These are phyloP conservation scores for Eupeodes corollae DNA, from an alignment of 1,140 invertebrate species.

Conservation along the genomic window DNA sequence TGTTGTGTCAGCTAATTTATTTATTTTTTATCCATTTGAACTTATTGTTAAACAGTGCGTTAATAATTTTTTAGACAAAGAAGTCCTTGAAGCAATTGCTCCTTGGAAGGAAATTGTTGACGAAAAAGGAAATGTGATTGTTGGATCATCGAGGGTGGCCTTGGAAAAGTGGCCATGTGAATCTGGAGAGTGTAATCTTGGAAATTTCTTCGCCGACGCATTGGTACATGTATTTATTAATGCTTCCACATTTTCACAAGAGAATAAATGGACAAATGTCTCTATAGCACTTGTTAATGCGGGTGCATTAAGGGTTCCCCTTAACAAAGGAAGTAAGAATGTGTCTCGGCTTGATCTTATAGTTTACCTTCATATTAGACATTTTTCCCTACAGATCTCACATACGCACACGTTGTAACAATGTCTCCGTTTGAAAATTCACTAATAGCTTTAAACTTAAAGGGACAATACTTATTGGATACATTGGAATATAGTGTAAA, in stretches of 20 bases:
- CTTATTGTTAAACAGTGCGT: no score
- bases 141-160: slow-evolving; percentile 46
- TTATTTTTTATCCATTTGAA: no score
- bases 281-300: slow-evolving; percentile 55
- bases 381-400: slow-evolving; percentile 41
- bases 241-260: not conserved
- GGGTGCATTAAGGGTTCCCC: slow-evolving; percentile 56
- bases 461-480: slow-evolving; percentile 47
- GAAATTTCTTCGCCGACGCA: slow-evolving; percentile 61
- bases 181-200: slow-evolving; percentile 59
- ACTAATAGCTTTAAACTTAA: slow-evolving; percentile 52
- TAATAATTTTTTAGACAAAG: slow-evolving; percentile 29
- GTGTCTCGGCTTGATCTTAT: not conserved
- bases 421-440: slow-evolving; percentile 60
- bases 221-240: slow-evolving; percentile 43
- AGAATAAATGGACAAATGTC: slow-evolving; percentile 50
- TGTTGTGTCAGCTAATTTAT: no score
- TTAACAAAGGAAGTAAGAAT: slow-evolving; percentile 39
- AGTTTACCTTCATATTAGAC: not conserved
- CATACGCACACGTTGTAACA: slow-evolving; percentile 51
- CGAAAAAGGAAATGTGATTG: slow-evolving; percentile 40
- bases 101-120: slow-evolving; percentile 52
- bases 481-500: slow-evolving; percentile 48
- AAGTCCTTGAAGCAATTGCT: slow-evolving; percentile 39
- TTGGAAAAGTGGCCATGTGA: slow-evolving; percentile 46